These are phyloP conservation scores for Ectemnius lituratus DNA, from an alignment of 2,888 invertebrate species.

Conservation along the genomic window DNA sequence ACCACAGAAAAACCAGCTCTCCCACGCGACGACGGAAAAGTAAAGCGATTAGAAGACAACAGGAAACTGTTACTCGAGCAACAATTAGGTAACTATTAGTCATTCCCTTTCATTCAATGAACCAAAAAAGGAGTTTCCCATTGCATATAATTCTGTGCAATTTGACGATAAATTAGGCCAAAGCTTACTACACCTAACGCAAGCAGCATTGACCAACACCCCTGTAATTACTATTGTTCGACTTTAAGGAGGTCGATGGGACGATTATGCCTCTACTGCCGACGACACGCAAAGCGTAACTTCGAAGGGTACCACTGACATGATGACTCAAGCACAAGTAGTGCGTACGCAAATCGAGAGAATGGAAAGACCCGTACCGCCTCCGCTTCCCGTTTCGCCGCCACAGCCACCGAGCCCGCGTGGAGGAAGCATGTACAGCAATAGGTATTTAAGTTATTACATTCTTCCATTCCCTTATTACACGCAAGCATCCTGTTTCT, in stretches of 20 bases:
- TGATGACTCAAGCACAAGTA: slow-evolving; percentile 77
- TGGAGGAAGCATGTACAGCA: slow-evolving; percentile 78
- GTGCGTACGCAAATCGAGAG: slow-evolving; percentile 81
- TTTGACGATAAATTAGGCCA: no score
- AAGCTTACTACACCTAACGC: no score
- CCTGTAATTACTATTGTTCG: neutral
- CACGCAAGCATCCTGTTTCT: neutral
- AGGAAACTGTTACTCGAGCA: slow-evolving; percentile 91
- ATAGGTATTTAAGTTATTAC: slow-evolving; percentile 67
- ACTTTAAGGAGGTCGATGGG: slow-evolving; percentile 74
- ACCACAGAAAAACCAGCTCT: slow-evolving; percentile 84
- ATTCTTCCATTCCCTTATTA: no score
- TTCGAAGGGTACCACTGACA: slow-evolving; percentile 76
- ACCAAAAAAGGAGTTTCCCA: no score
- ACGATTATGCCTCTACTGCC: slow-evolving; percentile 75
- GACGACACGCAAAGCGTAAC: slow-evolving; percentile 76
- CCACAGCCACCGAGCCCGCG: slow-evolving; percentile 77
- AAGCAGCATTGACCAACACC: neutral
- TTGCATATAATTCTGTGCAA: no score
- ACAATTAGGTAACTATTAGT: slow-evolving; percentile 82
- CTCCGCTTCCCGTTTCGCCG: slow-evolving; percentile 81
- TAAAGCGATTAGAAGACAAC: slow-evolving; percentile 91
- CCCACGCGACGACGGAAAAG: slow-evolving; percentile 82
- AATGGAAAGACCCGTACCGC: slow-evolving; percentile 80
- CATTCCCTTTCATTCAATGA: neutral